These are phyloP conservation scores for Pachyramphus minor DNA, from an alignment of 2,113 vertebrate species.

Conservation along the genomic window DNA sequence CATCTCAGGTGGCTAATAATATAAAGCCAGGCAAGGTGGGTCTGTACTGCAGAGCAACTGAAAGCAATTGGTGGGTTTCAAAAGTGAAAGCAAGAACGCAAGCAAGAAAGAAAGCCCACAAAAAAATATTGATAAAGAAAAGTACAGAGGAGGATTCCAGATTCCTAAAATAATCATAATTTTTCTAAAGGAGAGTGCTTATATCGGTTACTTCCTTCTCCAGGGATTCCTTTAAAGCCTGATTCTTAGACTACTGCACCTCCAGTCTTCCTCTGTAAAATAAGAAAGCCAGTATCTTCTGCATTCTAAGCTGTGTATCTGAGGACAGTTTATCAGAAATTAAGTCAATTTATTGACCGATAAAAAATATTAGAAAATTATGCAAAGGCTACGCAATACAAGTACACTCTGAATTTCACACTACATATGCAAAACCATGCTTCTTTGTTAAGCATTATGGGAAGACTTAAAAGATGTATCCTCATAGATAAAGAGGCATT, in stretches of 20 bases:
- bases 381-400: not conserved
- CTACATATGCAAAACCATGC: not conserved
- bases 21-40: not conserved
- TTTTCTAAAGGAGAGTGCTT: not conserved
- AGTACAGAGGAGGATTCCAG: not conserved
- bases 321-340: not conserved
- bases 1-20: not conserved
- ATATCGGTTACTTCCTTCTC: not conserved
- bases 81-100: not conserved
- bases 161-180: not conserved
- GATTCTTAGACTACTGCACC: not conserved
- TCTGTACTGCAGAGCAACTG: not conserved
- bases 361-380: not conserved
- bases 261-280: not conserved
- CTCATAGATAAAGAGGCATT: not conserved
- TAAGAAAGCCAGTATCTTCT: not conserved
- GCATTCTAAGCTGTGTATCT: not conserved
- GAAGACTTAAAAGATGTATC: not conserved
- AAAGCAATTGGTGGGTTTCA: not conserved
- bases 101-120: too few relatives aligned
- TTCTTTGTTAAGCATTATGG: not conserved
- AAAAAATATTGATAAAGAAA: not conserved
- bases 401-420: not conserved
- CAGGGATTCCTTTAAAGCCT: not conserved
- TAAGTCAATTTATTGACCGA: too few relatives aligned